phyloP scores from a whole-genome alignment of 2,113 vertebrate species.

The Leucopternis melanops region DNA sequence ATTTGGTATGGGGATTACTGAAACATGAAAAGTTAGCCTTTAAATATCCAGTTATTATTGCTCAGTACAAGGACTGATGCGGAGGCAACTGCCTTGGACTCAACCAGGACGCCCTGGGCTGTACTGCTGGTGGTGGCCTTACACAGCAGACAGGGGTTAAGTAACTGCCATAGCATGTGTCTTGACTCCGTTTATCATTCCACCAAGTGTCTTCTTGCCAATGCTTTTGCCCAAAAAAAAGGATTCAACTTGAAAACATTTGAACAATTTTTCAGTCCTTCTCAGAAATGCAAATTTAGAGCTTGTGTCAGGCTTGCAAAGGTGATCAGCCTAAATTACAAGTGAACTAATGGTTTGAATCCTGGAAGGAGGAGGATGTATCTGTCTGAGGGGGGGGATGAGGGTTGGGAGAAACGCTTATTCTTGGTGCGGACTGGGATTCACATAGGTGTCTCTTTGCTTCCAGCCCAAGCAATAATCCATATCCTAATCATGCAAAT shows the following conservation, averaged over 20 bases:
- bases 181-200: neutral
- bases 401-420: neutral
- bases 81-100: neutral
- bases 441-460: rapidly evolving
- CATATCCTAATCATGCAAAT: neutral
- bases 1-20: neutral
- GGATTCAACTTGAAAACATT: neutral
- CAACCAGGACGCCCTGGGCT: neutral
- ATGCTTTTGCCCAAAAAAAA: neutral
- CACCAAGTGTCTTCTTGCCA: too few species aligned
- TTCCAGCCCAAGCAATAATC: neutral
- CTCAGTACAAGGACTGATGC: neutral
- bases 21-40: neutral
- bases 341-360: neutral
- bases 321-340: neutral
- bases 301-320: neutral
- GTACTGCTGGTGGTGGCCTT: neutral
- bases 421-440: neutral
- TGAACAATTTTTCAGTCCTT: neutral
- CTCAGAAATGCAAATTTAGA: neutral
- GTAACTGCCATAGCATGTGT: neutral
- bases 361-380: neutral
- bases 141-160: neutral
- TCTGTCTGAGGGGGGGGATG: neutral
- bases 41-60: neutral